Percentiles rank a stretch among this genome's conserved stretches.
Conservation (phyloP, 1,140 invertebrate species). For the Chironomus striatipennis region DNA sequence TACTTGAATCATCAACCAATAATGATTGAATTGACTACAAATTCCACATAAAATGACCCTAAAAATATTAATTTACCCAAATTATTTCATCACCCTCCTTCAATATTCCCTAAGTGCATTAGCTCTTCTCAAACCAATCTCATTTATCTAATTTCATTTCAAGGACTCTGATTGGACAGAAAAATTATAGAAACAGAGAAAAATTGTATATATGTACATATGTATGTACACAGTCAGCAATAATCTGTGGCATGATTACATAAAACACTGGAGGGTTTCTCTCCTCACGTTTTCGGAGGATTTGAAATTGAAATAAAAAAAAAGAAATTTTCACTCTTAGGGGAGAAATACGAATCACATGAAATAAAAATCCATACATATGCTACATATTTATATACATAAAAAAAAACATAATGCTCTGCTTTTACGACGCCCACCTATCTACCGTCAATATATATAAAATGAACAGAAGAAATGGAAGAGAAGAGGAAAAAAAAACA, state of each 20-base stretch:
- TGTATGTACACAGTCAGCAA: too few relatives aligned
- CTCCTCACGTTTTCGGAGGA: not conserved
- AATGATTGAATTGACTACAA: too few relatives aligned
- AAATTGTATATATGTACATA: too few relatives aligned
- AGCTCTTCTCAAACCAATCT: too few relatives aligned
- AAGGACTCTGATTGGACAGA: conserved; percentile 18
- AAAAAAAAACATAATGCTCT: too few relatives aligned
- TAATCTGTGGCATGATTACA: too few relatives aligned
- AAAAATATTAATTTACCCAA: too few relatives aligned
- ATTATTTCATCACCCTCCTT: too few relatives aligned
- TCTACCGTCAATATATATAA: not conserved
- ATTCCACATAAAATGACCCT: too few relatives aligned
- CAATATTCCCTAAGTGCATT: too few relatives aligned
- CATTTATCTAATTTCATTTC: not conserved
- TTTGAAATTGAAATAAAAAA: not conserved
- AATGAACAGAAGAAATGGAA: not conserved
- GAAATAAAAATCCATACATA: conserved; percentile 9
- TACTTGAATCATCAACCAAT: too few relatives aligned
- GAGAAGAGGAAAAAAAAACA: not conserved
- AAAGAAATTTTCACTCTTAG: not conserved
- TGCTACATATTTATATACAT: not conserved
- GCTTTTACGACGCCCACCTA: not conserved
- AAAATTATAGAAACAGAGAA: not conserved
- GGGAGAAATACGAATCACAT: conserved; percentile 11
- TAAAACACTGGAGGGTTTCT: not conserved